Evolutionary conservation across 2,888 invertebrate species (phyloP).

Genomic region (Xylocampa areola): DNA sequence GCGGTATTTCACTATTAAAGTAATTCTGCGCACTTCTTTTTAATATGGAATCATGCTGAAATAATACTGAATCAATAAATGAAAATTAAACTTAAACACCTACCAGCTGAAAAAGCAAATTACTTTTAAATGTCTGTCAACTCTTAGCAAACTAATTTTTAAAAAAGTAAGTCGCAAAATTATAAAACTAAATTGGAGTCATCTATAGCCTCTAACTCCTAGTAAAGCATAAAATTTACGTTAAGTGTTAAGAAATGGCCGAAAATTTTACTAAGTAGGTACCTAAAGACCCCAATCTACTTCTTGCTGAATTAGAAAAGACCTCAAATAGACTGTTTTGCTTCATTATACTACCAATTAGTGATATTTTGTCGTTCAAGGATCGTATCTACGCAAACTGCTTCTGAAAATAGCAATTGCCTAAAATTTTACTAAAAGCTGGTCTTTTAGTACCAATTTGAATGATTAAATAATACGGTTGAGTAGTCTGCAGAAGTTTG

Average conservation of each 20-base stretch:
- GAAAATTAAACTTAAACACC: no score
- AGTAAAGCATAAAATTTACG: slow-evolving; percentile 17
- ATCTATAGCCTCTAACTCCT: slow-evolving; percentile 10
- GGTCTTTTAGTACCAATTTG: no score
- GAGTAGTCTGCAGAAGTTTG: no score
- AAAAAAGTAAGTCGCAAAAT: slow-evolving; percentile 5
- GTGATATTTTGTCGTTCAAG: slow-evolving; percentile 3
- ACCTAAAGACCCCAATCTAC: slow-evolving; percentile 31
- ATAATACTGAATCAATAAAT: no score
- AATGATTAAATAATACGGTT: no score
- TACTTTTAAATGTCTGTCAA: not conserved
- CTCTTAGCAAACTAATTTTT: not conserved
- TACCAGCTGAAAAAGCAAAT: not conserved
- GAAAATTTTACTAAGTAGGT: slow-evolving; percentile 14
- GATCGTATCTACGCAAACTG: slow-evolving; percentile 8
- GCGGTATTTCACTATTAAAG: no score
- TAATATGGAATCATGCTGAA: no score
- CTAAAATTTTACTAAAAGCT: not conserved
- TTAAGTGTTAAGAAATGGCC: slow-evolving; percentile 17
- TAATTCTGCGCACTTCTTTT: no score
- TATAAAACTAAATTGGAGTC: slow-evolving; percentile 29
- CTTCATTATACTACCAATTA: slow-evolving; percentile 25
- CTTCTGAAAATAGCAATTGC: not conserved
- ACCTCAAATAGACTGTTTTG: slow-evolving; percentile 11
- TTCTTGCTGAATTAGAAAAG: slow-evolving; percentile 13